Evolutionary conservation across 2,113 vertebrate species (phyloP).

Genomic region (Thomomys bottae): DNA sequence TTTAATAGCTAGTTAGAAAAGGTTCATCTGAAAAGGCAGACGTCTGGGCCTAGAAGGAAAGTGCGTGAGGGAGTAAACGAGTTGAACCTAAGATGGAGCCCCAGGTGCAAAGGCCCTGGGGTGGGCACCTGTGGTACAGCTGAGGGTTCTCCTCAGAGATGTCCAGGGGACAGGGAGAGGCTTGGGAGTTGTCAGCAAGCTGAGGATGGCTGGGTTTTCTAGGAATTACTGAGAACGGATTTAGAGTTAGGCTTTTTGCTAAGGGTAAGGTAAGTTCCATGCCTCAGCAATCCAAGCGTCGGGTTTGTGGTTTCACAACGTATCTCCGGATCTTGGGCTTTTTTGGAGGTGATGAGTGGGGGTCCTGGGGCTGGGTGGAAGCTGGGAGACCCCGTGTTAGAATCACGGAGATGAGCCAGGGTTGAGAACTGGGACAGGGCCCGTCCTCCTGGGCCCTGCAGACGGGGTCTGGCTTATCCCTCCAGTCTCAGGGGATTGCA

Average conservation of each 20-base stretch:
- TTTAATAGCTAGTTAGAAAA: background rate
- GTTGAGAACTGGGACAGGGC: too few relatives aligned
- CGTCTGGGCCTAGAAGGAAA: background rate
- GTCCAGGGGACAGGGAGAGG: too few relatives aligned
- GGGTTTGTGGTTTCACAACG: too few relatives aligned
- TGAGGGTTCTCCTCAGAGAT: background rate
- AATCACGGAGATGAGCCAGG: too few relatives aligned
- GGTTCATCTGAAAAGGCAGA: background rate
- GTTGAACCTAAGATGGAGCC: background rate
- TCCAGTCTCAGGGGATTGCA: background rate
- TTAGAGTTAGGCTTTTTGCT: too few relatives aligned
- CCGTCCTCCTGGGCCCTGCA: background rate
- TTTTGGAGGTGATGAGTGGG: background rate
- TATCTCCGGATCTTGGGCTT: background rate
- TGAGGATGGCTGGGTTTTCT: too few relatives aligned
- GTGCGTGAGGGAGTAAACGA: background rate
- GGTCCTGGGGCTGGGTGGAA: background rate
- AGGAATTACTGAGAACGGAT: too few relatives aligned
- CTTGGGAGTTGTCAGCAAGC: too few relatives aligned
- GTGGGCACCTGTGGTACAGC: background rate
- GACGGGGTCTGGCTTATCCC: background rate
- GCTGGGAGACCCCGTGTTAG: too few relatives aligned
- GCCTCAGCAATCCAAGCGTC: too few relatives aligned
- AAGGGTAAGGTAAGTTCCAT: too few relatives aligned
- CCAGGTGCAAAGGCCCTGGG: background rate